Evolutionary conservation across 92 coral and sea anemone genomes (phyloP).

Genomic region (Heteractis magnifica): DNA sequence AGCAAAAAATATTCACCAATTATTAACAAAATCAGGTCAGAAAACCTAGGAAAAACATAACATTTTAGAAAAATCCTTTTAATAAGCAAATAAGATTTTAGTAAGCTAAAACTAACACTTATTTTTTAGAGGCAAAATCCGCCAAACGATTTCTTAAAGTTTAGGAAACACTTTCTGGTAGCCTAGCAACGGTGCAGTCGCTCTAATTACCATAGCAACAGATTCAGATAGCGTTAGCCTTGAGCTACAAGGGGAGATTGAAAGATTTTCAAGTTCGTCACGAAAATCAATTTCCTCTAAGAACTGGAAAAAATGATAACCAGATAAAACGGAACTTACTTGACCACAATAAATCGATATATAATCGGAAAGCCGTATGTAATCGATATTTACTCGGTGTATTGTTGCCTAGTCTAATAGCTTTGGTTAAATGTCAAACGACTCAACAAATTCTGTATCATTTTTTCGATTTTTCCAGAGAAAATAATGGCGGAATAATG

Average conservation of each 20-base stretch:
- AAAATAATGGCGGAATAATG: neutral
- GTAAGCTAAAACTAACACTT: neutral
- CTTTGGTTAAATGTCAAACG: neutral
- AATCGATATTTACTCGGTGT: neutral
- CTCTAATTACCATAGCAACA: constrained; percentile 15
- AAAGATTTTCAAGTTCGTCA: neutral
- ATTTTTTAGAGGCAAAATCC: neutral
- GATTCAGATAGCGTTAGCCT: neutral
- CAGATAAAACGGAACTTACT: neutral
- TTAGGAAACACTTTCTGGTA: neutral
- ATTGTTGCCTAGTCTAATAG: neutral
- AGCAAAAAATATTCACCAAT: no score
- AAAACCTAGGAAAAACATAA: no score
- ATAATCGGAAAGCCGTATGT: neutral
- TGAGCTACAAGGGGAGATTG: neutral
- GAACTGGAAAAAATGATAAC: neutral
- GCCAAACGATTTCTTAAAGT: neutral
- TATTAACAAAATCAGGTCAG: no score
- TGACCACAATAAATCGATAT: neutral
- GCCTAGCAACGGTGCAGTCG: constrained; percentile 18
- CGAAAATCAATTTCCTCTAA: neutral
- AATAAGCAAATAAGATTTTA: neutral
- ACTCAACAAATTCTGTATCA: neutral
- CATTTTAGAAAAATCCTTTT: neutral
- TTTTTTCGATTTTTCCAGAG: neutral